Base-by-base conservation (phyloP, 2,888 invertebrate species). In the Shargacucullia verbasci region DNA sequence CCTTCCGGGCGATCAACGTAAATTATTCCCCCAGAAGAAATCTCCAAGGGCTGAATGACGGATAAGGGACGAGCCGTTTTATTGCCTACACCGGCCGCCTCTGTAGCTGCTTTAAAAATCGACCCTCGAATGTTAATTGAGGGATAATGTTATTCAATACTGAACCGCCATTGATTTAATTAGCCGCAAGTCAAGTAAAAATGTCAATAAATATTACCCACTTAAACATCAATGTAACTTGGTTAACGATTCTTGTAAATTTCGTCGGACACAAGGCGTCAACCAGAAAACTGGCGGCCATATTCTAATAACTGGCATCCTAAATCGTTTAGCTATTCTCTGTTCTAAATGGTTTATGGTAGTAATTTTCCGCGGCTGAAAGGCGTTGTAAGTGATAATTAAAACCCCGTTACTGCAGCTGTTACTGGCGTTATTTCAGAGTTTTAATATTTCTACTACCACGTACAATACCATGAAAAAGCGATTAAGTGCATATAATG, bases 11-110 rank as follows among this genome's bases (percentile, higher is more conserved):
- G 93, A 93, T 92, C 93, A 90, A 90, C 92, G 93, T 94, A 91
- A 94, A 94, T 93, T 94, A 94, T 92, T 91, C 91, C 87, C 88
- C 88, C 86, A 89, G 91, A 92, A 92, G 92, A 92, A 92, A 92
- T 92, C 92, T 92, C 92, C 77, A 87, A 91, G 93, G 93, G 88
- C 89, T 88, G 90, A 89, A 91, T 92, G 93, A 93, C 92, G 90
- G 92, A 92, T 92, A 92, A 92, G 92, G 92, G 93, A 88, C 90
- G 89, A 87, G 83, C 86, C 87, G 80, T 89, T 92, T 92, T 93
- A 93, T 92, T 91, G 89, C 92, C 87, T 82, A 83, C 88, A 89
- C 89, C 89, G 85, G 87, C 85, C 79, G 83, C 83, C 83, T 85
- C 83, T 82, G 85, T 84, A 85, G 84, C 87, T 84, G 83, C 82